Conservation (phyloP, 2,797 vertebrate genomes). For the Enteromius radiatus region DNA sequence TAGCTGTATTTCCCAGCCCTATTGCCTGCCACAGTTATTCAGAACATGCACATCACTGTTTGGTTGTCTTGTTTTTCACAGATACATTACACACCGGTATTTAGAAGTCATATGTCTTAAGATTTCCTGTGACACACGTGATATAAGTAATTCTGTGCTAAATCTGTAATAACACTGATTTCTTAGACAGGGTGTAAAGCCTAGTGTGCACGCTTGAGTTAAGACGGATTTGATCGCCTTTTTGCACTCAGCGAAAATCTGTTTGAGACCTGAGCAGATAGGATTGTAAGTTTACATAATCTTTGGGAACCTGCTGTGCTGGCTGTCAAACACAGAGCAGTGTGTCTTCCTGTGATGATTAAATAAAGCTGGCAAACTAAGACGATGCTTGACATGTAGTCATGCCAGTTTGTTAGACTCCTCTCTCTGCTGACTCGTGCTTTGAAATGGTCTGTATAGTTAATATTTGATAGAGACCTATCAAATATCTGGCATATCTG, state of each 20-base stretch:
- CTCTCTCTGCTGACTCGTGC: background rate
- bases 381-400: background rate
- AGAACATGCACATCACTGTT: background rate
- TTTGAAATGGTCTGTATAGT: background rate
- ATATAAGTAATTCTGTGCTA: background rate
- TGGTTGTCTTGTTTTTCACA: slow-evolving; percentile 10
- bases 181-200: slow-evolving; percentile 16
- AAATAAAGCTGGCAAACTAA: slow-evolving; percentile 8
- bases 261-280: slow-evolving; percentile 13
- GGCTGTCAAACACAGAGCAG: slow-evolving; percentile 29
- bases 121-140: background rate
- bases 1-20: background rate
- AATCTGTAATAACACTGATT: slow-evolving; percentile 18
- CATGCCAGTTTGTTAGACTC: slow-evolving; percentile 11
- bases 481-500: slow-evolving; percentile 10
- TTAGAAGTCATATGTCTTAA: background rate
- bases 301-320: slow-evolving; percentile 25
- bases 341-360: background rate
- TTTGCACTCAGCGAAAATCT: background rate
- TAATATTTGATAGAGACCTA: background rate
- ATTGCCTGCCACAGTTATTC: background rate
- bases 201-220: background rate
- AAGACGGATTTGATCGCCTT: background rate
- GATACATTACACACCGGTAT: slow-evolving; percentile 10
- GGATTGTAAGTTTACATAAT: slow-evolving; percentile 24